Evolutionary conservation across 2,113 vertebrate genomes (phyloP).

Genomic region (Ceyx melanurus): DNA sequence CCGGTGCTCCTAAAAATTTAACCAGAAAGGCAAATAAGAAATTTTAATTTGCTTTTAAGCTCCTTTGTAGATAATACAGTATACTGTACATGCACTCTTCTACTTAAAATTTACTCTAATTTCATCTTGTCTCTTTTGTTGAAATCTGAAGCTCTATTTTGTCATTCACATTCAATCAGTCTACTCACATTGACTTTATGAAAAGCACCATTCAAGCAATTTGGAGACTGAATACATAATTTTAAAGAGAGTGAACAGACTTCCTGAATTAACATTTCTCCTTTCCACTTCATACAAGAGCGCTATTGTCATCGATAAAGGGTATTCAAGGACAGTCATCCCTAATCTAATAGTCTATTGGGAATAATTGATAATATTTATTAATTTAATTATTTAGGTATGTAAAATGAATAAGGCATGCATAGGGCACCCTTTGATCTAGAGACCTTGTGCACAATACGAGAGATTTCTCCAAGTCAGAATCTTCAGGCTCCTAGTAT

Average conservation of each 20-base stretch:
- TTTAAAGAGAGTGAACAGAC: not conserved
- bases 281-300: not conserved
- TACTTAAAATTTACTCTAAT: not conserved
- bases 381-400: not conserved
- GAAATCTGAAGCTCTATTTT: not conserved
- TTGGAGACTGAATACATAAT: not conserved
- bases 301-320: not conserved
- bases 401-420: not conserved
- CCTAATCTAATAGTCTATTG: not conserved
- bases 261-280: not conserved
- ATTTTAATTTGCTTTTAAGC: not conserved
- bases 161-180: not conserved
- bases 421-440: not conserved
- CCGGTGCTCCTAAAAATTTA: not conserved
- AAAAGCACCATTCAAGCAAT: conserved; percentile 1
- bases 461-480: not conserved
- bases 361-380: not conserved
- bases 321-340: not conserved
- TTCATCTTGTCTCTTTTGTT: not conserved
- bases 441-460: not conserved
- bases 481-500: not conserved
- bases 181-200: not conserved
- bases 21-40: not conserved
- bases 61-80: not conserved
- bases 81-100: not conserved